Percentiles rank a stretch among this genome's conserved stretches.
Evolutionary conservation across 2,888 invertebrate genomes (phyloP).

Genomic region (Aphelenchoides bicaudatus): DNA sequence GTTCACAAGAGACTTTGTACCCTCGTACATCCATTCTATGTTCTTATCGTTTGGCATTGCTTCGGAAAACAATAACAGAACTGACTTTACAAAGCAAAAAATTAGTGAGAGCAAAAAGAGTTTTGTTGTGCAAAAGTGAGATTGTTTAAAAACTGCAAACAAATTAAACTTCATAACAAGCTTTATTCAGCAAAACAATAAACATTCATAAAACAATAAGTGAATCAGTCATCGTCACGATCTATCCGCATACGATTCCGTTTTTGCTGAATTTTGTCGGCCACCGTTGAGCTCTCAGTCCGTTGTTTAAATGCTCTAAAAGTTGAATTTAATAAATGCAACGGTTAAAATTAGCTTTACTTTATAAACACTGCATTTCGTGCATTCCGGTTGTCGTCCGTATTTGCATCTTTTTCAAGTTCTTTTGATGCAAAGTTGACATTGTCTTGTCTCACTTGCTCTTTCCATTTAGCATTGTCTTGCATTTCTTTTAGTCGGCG

Average conservation of each 20-base stretch:
- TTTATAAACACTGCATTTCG: slow-evolving; percentile 27
- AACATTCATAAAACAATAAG: background rate
- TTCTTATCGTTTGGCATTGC: slow-evolving; percentile 27
- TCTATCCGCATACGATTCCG: background rate
- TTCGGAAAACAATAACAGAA: too few species aligned
- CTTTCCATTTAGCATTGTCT: slow-evolving; percentile 45
- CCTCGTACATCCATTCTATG: slow-evolving; percentile 57
- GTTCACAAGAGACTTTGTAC: slow-evolving; percentile 49
- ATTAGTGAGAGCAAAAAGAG: too few species aligned
- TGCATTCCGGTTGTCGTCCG: slow-evolving; percentile 3
- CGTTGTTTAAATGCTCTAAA: slow-evolving; percentile 17
- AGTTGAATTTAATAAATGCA: background rate
- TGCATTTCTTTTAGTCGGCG: slow-evolving; percentile 43
- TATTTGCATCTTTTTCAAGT: slow-evolving; percentile 29
- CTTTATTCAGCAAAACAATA: too few species aligned
- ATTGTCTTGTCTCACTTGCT: slow-evolving; percentile 30
- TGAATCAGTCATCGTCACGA: slow-evolving; percentile 8
- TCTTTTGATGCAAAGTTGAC: slow-evolving; percentile 23
- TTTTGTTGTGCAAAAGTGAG: too few species aligned
- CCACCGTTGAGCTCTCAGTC: slow-evolving; percentile 11
- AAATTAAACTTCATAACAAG: too few species aligned
- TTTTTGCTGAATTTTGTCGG: slow-evolving; percentile 13
- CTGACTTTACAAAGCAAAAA: too few species aligned
- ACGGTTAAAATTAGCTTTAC: slow-evolving; percentile 21
- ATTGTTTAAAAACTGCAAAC: too few species aligned